Percentiles rank a stretch among this genome's conserved stretches.
Evolutionary conservation across 2,113 vertebrate species (phyloP).

Genomic region (Steatornis caripensis): DNA sequence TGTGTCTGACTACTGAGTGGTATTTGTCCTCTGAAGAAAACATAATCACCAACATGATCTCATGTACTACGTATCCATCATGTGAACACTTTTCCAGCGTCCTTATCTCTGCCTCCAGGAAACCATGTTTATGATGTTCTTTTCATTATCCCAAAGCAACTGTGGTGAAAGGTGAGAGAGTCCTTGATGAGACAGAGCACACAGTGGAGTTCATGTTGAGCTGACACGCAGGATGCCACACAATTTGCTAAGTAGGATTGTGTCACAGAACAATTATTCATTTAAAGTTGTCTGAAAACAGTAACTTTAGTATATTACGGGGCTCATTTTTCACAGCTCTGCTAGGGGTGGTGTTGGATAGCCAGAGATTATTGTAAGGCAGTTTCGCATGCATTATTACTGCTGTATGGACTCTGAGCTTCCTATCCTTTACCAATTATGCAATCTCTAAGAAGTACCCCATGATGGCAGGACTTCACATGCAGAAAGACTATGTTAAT

Average conservation of each 20-base stretch:
- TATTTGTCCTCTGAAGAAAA: slow-evolving; percentile 26
- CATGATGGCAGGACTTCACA: background rate
- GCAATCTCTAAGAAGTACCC: background rate
- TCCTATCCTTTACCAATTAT: background rate
- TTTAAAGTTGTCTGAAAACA: background rate
- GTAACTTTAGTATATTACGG: background rate
- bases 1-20: slow-evolving; percentile 17
- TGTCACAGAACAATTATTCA: background rate
- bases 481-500: background rate
- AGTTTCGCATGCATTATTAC: background rate
- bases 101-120: slow-evolving; percentile 56
- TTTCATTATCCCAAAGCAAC: slow-evolving; percentile 45
- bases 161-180: slow-evolving; percentile 53
- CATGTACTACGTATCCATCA: slow-evolving; percentile 30
- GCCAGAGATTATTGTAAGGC: background rate
- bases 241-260: background rate
- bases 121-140: slow-evolving; percentile 45
- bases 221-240: background rate
- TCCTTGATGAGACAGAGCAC: slow-evolving; percentile 51
- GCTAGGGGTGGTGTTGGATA: background rate
- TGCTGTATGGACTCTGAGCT: background rate
- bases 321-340: background rate
- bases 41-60: slow-evolving; percentile 6
- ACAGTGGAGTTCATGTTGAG: background rate
- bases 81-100: slow-evolving; percentile 47